Base-by-base conservation (phyloP, 2,113 vertebrate species). In the Enhydra lutris region DNA sequence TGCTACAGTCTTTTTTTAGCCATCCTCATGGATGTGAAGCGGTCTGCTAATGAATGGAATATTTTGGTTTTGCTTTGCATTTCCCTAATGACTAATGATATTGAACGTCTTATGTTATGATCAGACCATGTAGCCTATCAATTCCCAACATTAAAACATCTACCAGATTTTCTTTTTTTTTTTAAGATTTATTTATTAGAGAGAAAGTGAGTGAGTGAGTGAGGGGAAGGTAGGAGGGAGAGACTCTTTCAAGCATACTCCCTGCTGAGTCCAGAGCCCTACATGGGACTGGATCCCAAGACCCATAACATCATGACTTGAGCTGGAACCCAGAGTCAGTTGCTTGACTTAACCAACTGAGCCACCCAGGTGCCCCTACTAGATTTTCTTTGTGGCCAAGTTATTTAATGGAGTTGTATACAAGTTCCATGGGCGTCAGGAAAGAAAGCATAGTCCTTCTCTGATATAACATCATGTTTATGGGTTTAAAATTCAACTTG, bases 61-160 rank as follows among this genome's bases (percentile, higher is more conserved):
- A 69, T 61, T 94, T 87, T 50, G 29, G 17, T 63, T 82, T 95
- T 89, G 23, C 88, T 73, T 85, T 85, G 23, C 31, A 67, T 90
- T 97, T 97, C 65, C 24, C 11, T 89, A 92, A 83, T 92, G 69
- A 92, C 50, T 78, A 84, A 92, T 81, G 36, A n/a, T 45, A 34
- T 63, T 73, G n/a, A 23, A 31, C 3, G 29, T 85, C n/a, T 74
- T 74, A 67, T 86, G 36, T 47, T 76, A 45, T 67, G 23, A 86
- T 65, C 17, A 45, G 39, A 93, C 50, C 42, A 79, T 90, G 20
- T 89, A 92, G 11, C 34, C 74, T 93, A 42, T 69, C 29, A 26
- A 73, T 88, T 95, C 45, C 52, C 10, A 80, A 18, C 12, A 80
- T 83, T 47, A 79, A 95, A 95, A 93, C 39, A 91, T 65, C 50